Percentiles rank a stretch among this genome's conserved stretches.
These are phyloP conservation scores for Aporophyla nigra DNA, from an alignment of 2,888 invertebrate genomes.

Conservation along the genomic window DNA sequence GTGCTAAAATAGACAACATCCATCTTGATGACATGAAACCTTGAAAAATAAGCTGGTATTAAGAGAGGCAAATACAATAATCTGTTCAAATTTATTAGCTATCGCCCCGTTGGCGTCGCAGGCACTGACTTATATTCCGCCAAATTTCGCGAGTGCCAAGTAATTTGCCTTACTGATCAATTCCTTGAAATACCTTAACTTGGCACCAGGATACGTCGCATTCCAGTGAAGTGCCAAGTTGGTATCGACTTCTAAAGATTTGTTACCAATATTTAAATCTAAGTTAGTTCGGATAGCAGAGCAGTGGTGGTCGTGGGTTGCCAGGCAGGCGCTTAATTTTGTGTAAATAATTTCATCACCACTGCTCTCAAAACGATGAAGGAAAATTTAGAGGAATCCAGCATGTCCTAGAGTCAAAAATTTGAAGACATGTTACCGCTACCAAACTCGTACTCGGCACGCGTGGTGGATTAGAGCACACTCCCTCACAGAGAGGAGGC, in stretches of 20 bases:
- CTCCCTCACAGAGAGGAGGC: too few species aligned
- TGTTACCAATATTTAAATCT: neutral
- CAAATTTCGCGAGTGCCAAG: constrained; percentile 40
- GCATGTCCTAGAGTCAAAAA: too few species aligned
- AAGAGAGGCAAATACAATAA: neutral
- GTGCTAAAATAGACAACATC: neutral
- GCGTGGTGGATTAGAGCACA: too few species aligned
- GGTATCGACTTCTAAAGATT: neutral
- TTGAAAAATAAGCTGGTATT: neutral
- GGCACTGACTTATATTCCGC: neutral
- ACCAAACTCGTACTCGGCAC: too few species aligned
- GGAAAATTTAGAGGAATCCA: too few species aligned
- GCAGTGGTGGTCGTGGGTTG: too few species aligned
- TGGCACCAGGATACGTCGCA: constrained; percentile 32
- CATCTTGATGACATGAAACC: neutral
- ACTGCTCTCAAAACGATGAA: too few species aligned
- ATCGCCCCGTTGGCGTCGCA: neutral
- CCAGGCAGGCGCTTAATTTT: too few species aligned
- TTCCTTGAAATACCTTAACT: constrained; percentile 40
- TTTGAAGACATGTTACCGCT: too few species aligned
- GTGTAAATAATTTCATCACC: too few species aligned
- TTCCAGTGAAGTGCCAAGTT: constrained; percentile 39
- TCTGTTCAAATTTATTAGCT: constrained; percentile 1
- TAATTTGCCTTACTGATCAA: constrained; percentile 48
- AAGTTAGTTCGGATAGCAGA: neutral